Evolutionary conservation across 1,140 invertebrate species (phyloP).

Genomic region (Drosophila kepulauana): DNA sequence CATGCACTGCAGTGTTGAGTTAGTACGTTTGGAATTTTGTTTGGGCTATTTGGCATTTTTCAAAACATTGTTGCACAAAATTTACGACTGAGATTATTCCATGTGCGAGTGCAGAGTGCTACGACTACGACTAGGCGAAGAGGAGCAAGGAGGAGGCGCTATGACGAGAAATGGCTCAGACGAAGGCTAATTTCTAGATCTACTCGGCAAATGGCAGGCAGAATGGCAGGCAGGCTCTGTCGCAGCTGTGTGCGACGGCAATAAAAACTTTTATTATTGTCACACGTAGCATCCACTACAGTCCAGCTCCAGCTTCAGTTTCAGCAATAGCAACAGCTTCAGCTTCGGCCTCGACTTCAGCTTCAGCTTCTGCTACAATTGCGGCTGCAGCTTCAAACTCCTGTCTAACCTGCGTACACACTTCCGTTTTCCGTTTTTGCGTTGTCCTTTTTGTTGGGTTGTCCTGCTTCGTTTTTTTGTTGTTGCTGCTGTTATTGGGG

Average conservation of each 20-base stretch:
- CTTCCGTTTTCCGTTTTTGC: slow-evolving; percentile 68
- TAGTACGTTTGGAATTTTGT: slow-evolving; percentile 17
- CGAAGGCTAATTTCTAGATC: slow-evolving; percentile 66
- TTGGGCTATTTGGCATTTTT: slow-evolving; percentile 30
- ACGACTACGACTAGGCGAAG: neutral
- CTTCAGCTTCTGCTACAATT: slow-evolving; percentile 27
- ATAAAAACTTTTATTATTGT: slow-evolving; percentile 84
- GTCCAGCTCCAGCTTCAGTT: slow-evolving; percentile 38
- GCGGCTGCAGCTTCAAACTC: slow-evolving; percentile 38
- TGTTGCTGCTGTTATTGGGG: neutral
- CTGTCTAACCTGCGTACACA: slow-evolving; percentile 81
- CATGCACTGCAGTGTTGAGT: slow-evolving; percentile 11
- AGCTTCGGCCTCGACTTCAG: slow-evolving; percentile 8
- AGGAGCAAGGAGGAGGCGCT: neutral
- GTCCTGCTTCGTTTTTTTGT: slow-evolving; percentile 30
- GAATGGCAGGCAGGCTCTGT: slow-evolving; percentile 42
- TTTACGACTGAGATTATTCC: slow-evolving; percentile 50
- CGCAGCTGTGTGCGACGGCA: slow-evolving; percentile 75
- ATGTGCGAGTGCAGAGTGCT: neutral
- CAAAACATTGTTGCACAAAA: slow-evolving; percentile 42
- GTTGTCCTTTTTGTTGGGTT: slow-evolving; percentile 47
- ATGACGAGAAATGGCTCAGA: slow-evolving; percentile 36
- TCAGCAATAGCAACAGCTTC: neutral
- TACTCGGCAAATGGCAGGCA: slow-evolving; percentile 47
- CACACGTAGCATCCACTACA: slow-evolving; percentile 66